phyloP scores from a whole-genome alignment of 1,140 invertebrate genomes.

The Cyclina sinensis region DNA sequence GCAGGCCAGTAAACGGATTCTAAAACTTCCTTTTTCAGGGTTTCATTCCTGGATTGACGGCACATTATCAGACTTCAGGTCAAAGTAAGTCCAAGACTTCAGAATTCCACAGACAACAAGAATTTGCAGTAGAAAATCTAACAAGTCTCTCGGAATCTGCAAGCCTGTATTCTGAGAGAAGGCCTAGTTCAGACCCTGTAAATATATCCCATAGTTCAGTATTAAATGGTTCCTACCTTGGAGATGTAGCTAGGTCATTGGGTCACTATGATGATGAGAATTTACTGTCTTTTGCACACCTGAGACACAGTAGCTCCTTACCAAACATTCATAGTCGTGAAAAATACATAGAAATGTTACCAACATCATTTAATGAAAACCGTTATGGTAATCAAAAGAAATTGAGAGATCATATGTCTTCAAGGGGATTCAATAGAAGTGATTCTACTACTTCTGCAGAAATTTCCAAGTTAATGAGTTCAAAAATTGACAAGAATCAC shows the following conservation, averaged over 20 bases:
- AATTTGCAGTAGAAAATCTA: neutral
- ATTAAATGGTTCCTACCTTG: conserved; percentile 55
- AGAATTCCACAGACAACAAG: neutral
- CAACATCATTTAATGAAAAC: conserved; percentile 20
- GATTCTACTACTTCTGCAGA: conserved; percentile 6
- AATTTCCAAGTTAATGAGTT: neutral
- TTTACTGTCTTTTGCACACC: conserved; percentile 65
- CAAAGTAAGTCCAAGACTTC: neutral
- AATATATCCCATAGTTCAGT: conserved; percentile 40
- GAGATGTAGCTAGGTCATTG: conserved; percentile 60
- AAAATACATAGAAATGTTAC: conserved; percentile 50
- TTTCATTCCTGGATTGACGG: neutral
- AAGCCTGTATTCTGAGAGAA: neutral
- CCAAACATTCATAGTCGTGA: conserved; percentile 63
- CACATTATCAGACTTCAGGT: neutral
- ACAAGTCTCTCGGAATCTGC: neutral
- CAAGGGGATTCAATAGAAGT: neutral
- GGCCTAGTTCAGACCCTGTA: conserved; percentile 61
- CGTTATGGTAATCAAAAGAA: neutral
- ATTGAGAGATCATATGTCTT: no score
- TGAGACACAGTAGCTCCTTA: conserved; percentile 71
- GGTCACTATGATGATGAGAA: conserved; percentile 63
- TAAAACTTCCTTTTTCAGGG: conserved; percentile 1
- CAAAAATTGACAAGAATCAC: neutral
- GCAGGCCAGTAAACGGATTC: no score